These are phyloP conservation scores for Auanema freiburgensis DNA, from an alignment of 2,888 invertebrate genomes.

Conservation along the genomic window DNA sequence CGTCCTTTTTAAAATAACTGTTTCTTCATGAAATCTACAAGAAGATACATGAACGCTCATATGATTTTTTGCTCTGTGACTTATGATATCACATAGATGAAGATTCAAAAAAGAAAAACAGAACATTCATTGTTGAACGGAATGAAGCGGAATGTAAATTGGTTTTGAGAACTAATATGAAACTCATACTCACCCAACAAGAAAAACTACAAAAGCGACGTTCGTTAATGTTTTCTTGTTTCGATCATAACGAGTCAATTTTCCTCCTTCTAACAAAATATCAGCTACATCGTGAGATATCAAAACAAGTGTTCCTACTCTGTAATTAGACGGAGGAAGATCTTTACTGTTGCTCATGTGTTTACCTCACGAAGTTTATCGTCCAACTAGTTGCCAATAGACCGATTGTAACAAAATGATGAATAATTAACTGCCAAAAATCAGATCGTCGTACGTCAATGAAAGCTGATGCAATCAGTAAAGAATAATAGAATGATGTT, in stretches of 20 bases:
- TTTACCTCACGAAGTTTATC: constrained; percentile 45
- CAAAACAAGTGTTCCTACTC: constrained; percentile 65
- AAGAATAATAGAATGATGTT: constrained; percentile 67
- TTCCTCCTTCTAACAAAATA: constrained; percentile 66
- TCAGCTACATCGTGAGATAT: constrained; percentile 67
- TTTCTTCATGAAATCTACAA: not conserved
- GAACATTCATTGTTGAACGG: too few relatives aligned
- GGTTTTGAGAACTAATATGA: too few relatives aligned
- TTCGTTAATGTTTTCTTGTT: constrained; percentile 43
- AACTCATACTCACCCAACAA: constrained; percentile 31
- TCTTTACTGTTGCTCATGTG: not conserved
- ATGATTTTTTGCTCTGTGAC: too few relatives aligned
- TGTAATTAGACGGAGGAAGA: constrained; percentile 14
- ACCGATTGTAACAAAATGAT: constrained; percentile 67
- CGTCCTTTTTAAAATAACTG: not conserved
- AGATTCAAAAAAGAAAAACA: too few relatives aligned
- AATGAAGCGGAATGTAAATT: not conserved
- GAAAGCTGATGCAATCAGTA: constrained; percentile 56
- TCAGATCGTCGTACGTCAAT: constrained; percentile 67
- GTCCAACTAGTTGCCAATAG: constrained; percentile 67
- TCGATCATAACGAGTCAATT: constrained; percentile 54
- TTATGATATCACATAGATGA: too few relatives aligned
- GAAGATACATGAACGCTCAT: not conserved
- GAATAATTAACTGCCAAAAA: constrained; percentile 67
- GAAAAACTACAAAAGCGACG: constrained; percentile 51